A percentile compares a stretch with the other conserved stretches of the same genome.
phyloP scores from a whole-genome alignment of 1,140 invertebrate species.

The Drosophila kohkoa region DNA sequence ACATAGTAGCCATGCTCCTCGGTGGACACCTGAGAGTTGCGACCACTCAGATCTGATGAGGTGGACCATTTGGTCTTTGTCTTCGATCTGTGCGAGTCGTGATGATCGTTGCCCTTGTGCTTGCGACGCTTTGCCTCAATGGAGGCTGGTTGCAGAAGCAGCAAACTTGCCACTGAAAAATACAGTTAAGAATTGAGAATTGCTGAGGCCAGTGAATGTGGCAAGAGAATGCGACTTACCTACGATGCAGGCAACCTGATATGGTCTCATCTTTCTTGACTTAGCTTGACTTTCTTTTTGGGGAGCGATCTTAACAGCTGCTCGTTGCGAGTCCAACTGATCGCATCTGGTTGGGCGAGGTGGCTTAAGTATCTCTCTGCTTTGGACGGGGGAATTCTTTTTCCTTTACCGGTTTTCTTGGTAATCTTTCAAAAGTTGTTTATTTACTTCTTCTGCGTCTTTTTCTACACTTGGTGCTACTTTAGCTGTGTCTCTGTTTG shows the following conservation, averaged over 20 bases:
- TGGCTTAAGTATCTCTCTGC: constrained; percentile 64
- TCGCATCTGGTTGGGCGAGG: constrained; percentile 52
- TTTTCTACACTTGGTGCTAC: constrained; percentile 16
- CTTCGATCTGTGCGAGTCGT: constrained; percentile 61
- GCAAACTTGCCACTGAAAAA: constrained; percentile 46
- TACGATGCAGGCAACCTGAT: constrained; percentile 49
- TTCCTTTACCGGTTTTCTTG: constrained; percentile 73
- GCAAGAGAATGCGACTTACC: constrained; percentile 45
- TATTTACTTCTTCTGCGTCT: constrained; percentile 35
- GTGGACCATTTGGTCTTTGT: constrained; percentile 81
- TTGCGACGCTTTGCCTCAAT: constrained; percentile 68
- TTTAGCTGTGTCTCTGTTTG: constrained; percentile 24
- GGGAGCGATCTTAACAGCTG: constrained; percentile 55
- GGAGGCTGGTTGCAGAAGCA: constrained; percentile 48
- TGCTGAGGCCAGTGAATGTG: background rate
- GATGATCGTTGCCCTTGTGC: constrained; percentile 64
- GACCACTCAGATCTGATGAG: constrained; percentile 59
- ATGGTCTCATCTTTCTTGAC: constrained; percentile 55
- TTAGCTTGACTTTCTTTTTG: background rate
- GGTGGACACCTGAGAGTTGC: constrained; percentile 66
- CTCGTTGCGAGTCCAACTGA: constrained; percentile 64
- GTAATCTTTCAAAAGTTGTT: constrained; percentile 40
- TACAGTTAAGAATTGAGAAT: background rate
- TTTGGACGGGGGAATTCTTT: constrained; percentile 60
- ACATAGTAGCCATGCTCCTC: constrained; percentile 82